These are phyloP conservation scores for Progne subis DNA, from an alignment of 2,113 vertebrate species.

Conservation along the genomic window DNA sequence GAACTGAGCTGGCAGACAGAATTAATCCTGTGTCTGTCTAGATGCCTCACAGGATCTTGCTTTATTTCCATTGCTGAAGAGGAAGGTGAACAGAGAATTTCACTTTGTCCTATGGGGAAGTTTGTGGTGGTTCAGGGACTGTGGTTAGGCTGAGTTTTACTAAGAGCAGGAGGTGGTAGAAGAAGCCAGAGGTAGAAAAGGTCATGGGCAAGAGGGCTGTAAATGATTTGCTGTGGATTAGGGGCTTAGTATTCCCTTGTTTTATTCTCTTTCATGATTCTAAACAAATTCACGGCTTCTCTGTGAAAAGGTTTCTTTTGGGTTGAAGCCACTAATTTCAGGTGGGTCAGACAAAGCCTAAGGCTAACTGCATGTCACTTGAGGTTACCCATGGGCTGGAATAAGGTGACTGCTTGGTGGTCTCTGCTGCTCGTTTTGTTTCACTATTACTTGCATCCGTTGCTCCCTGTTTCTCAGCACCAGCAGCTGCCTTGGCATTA, in stretches of 20 bases:
- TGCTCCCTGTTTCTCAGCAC: neutral
- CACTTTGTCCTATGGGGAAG: neutral
- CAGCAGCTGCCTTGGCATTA: neutral
- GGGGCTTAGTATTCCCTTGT: neutral
- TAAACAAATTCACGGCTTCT: neutral
- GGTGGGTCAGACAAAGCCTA: neutral
- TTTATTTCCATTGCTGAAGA: neutral
- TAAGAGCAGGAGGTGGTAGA: neutral
- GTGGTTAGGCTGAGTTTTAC: neutral
- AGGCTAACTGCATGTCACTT: neutral
- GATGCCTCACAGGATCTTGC: neutral
- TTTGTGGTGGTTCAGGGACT: neutral
- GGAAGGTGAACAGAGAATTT: neutral
- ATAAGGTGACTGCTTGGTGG: neutral
- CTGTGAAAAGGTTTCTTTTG: neutral
- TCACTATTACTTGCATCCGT: neutral
- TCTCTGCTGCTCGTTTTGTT: neutral
- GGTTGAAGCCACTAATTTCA: neutral
- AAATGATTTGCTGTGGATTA: neutral
- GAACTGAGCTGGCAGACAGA: slow-evolving; percentile 28
- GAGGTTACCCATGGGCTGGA: neutral
- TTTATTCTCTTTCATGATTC: neutral
- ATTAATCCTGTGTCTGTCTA: slow-evolving; percentile 23
- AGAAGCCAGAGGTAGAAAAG: neutral
- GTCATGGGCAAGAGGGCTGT: neutral